Conservation (phyloP, 1,140 invertebrate genomes). For the Eufriesea mexicana region DNA sequence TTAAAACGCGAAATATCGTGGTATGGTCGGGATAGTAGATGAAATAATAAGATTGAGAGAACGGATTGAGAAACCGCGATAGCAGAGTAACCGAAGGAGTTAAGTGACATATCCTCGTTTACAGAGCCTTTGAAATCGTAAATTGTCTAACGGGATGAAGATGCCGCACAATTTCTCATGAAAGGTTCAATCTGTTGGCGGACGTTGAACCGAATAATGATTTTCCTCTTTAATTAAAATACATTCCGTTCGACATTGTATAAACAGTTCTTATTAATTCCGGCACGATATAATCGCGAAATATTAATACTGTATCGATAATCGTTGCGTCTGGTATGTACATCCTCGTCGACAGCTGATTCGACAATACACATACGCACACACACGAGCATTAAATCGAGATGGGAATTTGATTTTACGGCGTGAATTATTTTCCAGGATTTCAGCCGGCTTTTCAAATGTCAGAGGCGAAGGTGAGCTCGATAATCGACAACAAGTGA, state of each 20-base stretch:
- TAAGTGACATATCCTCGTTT: no score
- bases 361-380: not conserved
- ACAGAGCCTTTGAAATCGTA: not conserved
- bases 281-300: constrained; percentile 1
- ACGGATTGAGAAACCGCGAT: not conserved
- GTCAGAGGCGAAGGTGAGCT: constrained; percentile 10
- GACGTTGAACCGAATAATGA: constrained; percentile 10
- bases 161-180: not conserved
- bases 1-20: no score
- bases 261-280: constrained; percentile 34
- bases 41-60: no score
- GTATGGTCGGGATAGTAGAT: no score
- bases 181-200: not conserved
- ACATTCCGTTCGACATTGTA: not conserved
- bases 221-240: not conserved
- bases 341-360: not conserved
- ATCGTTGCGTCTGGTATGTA: not conserved
- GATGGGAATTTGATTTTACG: constrained; percentile 24
- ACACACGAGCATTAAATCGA: constrained; percentile 4
- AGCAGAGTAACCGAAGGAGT: not conserved
- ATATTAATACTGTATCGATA: constrained; percentile 27
- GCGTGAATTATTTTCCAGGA: not conserved
- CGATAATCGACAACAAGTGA: constrained; percentile 29
- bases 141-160: not conserved
- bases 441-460: constrained; percentile 16